A percentile compares a stretch with the other conserved stretches of the same genome.
Evolutionary conservation across 2,113 vertebrate species (phyloP).

Genomic region (Clarias batrachus): DNA sequence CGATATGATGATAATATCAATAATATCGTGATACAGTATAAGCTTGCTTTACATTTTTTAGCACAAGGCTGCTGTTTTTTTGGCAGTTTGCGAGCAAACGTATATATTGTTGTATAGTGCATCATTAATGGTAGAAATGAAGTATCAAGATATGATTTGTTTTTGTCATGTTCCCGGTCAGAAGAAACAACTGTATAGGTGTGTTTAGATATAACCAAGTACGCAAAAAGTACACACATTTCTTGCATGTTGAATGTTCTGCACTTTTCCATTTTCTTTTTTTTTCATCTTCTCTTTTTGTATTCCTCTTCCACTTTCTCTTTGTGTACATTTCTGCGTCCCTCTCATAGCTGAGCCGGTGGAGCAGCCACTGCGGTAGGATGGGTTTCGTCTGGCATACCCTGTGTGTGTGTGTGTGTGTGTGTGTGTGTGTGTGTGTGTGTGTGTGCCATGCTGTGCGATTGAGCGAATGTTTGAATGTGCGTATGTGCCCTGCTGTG

Average conservation of each 20-base stretch:
- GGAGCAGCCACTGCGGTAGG: constrained; percentile 96
- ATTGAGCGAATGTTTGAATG: constrained; percentile 22
- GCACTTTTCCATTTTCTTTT: constrained; percentile 58
- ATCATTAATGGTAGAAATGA: background rate
- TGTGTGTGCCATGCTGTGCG: background rate
- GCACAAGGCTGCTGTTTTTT: background rate
- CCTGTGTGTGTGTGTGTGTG: constrained; percentile 34
- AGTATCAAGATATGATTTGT: background rate
- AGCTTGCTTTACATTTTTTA: background rate
- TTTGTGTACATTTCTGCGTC: constrained; percentile 77
- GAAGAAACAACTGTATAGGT: background rate
- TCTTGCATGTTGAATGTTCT: constrained; percentile 55
- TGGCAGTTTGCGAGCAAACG: background rate
- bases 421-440: constrained; percentile 42
- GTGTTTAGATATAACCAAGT: background rate
- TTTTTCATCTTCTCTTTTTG: constrained; percentile 50
- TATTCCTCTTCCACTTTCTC: constrained; percentile 73
- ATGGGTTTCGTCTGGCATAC: constrained; percentile 62
- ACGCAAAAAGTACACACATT: background rate
- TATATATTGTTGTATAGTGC: background rate
- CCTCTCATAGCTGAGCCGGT: constrained; percentile 87
- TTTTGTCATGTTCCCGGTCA: background rate
- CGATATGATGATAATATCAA: too few species aligned
- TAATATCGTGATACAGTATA: too few species aligned
- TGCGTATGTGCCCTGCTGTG: background rate